Base-by-base conservation (phyloP, 2,113 vertebrate genomes). In the Balaenoptera acutorostrata region DNA sequence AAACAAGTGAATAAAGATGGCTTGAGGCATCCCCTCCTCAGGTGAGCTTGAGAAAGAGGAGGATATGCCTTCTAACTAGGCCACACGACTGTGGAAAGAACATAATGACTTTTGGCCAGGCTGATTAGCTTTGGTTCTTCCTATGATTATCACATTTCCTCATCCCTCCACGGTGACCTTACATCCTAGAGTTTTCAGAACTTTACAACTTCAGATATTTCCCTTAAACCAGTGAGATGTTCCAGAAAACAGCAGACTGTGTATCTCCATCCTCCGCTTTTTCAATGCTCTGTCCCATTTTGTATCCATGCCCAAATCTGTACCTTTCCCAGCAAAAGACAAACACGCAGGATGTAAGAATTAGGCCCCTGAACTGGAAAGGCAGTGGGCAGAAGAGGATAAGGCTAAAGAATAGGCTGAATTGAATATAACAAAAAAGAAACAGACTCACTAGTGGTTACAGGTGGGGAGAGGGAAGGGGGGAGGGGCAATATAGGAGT, bases 161-260 rank as follows among this genome's bases (percentile, higher is more conserved):
- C 29, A 83, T 74, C 36, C 25, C 27, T 89, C 44, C 57, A 27
- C n/a, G 4, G 46, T 92, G 52, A 86, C 46, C 78, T 44, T 39
- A 5, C 25, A 81, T 36, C 63, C 17, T 23, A 88, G 77, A 88
- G 15, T 82, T 93, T 85, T 63, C 63, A 72, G 61, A 97, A 94
- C 46, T 95, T 96, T 91, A 71, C 74, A 92, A 31, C 36, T 94
- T 96, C 27, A 94, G 59, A 80, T 95, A 82, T 89, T 90, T 77
- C 75, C 44, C 52, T 33, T 68, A 78, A 96, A 86, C 83, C 31
- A 82, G 18, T n/a, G 39, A 95, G 52, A 71, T 83, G 55, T 92
- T 93, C 41, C 84, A 95, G 95, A 57, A 96, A 93, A 91, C 33
- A 93, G 20, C 44, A 63, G 41, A 86, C 46, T 74, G 1, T 72